Base-by-base conservation (phyloP, 1,140 invertebrate species). In the Heliconius himera region DNA sequence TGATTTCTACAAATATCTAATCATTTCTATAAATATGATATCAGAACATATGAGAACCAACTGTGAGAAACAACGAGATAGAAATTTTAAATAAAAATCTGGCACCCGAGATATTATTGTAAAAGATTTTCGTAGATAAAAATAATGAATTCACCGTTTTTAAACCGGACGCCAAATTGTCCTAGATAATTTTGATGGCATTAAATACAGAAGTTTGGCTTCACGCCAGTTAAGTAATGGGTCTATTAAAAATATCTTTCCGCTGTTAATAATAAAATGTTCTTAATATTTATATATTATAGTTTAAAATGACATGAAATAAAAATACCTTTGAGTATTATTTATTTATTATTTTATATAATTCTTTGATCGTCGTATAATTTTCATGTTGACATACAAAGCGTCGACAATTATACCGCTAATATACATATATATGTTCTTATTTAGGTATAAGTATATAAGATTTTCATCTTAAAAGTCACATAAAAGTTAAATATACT, bases 161-260 rank as follows among this genome's bases (percentile, higher is more conserved):
- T 87, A 91, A 92, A 91, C 85, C 85, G 87, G 86, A 85, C 89
- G 88, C 89, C 88, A 92, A 91, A 93, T 93, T 90, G 91, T 93
- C 90, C 90, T 91, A 90, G 87, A 94, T 94, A 88, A 93, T 92
- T 91, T 93, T 93, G 89, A 92, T 92, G 90, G 88, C 89, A 93
- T 90, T 84, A 91, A 91, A 91, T 90, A 88, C 81, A 83, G 84
- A 86, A 87, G 87, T 86, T 89, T 94, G 93, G 93, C 89, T 46
- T 77, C 13, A 3, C 77, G 91, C 93, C 93, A 93, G 87, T 60
- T 20, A 83, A 87, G 87, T 89, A 89, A 90, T 89, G 84, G 85
- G 81, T 87, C 87, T 87, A 88, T 88, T 87, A 88, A 84, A 88
- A 86, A 85, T 87, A 81, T 81, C 79, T 87, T 83, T 85, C 83